Evolutionary conservation across 1,140 invertebrate genomes (phyloP).

Genomic region (Eupeodes corollae): DNA sequence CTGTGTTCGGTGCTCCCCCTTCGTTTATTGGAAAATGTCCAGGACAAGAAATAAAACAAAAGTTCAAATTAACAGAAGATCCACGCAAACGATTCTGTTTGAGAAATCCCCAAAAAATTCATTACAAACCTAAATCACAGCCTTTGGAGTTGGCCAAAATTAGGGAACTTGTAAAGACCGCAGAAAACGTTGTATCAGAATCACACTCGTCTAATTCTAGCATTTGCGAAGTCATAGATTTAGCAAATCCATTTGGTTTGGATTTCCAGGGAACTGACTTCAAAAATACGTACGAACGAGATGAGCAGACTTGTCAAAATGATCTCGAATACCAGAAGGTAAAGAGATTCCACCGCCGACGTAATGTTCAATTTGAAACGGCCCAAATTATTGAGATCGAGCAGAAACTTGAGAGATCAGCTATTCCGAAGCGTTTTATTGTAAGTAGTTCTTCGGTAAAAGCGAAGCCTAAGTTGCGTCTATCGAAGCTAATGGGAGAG

Average conservation of each 20-base stretch:
- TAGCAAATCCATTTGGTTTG: slow-evolving; percentile 26
- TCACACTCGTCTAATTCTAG: slow-evolving; percentile 21
- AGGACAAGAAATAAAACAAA: slow-evolving; percentile 16
- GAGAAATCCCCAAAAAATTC: slow-evolving; percentile 21
- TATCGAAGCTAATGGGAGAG: slow-evolving; percentile 8
- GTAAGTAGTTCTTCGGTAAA: slow-evolving; percentile 2
- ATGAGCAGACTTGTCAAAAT: slow-evolving; percentile 29
- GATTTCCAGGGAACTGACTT: slow-evolving; percentile 35
- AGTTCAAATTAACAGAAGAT: slow-evolving; percentile 33
- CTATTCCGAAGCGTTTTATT: slow-evolving; percentile 2
- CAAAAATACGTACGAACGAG: slow-evolving; percentile 25
- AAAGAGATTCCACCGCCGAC: slow-evolving; percentile 19
- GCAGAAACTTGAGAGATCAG: slow-evolving; percentile 15
- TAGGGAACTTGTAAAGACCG: slow-evolving; percentile 24
- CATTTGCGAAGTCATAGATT: slow-evolving; percentile 29
- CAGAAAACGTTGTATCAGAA: slow-evolving; percentile 23
- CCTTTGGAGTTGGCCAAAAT: slow-evolving; percentile 18
- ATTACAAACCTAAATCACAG: slow-evolving; percentile 12
- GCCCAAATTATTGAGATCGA: slow-evolving; percentile 17
- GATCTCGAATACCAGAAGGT: slow-evolving; percentile 22
- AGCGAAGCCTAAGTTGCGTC: slow-evolving; percentile 5
- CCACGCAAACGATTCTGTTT: slow-evolving; percentile 23
- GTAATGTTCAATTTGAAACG: slow-evolving; percentile 13
- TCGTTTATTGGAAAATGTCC: slow-evolving; percentile 20
- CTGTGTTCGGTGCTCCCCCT: slow-evolving; percentile 17